Percentiles rank a stretch among this genome's conserved stretches.
These are phyloP conservation scores for Struthidea cinerea DNA, from an alignment of 2,113 vertebrate genomes.

Conservation along the genomic window DNA sequence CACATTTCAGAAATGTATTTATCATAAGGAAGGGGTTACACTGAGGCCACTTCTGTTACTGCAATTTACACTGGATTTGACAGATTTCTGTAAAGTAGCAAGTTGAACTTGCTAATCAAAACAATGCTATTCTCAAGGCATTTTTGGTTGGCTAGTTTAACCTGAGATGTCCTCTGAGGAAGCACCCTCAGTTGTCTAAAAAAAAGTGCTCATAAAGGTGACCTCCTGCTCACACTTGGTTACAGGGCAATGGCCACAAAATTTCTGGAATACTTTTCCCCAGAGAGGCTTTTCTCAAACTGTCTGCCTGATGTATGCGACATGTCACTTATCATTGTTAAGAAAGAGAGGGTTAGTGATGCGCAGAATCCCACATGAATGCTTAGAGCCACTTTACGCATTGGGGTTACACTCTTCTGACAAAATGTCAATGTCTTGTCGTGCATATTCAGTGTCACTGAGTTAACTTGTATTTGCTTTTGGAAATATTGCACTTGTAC, in stretches of 20 bases:
- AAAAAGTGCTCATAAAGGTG: not conserved
- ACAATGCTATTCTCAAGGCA: not conserved
- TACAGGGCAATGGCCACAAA: not conserved
- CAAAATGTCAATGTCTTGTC: slow-evolving; percentile 53
- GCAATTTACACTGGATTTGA: not conserved
- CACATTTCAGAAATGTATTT: not conserved
- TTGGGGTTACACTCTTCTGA: slow-evolving; percentile 15
- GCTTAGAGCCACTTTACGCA: slow-evolving; percentile 26
- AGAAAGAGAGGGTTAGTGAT: not conserved
- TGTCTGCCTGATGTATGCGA: not conserved
- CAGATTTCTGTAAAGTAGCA: not conserved
- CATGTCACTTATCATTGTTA: slow-evolving; percentile 2
- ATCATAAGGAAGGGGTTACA: not conserved
- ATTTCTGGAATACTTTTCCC: not conserved
- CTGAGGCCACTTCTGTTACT: not conserved
- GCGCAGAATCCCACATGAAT: not conserved
- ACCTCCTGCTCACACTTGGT: not conserved
- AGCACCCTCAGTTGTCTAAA: not conserved
- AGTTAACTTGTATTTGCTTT: not conserved
- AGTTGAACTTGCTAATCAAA: not conserved
- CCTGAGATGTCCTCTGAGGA: not conserved
- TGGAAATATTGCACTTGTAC: not conserved
- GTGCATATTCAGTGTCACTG: slow-evolving; percentile 27
- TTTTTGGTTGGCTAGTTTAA: not conserved
- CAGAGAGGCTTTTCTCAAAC: not conserved